Percentiles rank a stretch among this genome's conserved stretches.
Evolutionary conservation across 2,888 invertebrate species (phyloP).

Genomic region (Drosophila nigricruria): DNA sequence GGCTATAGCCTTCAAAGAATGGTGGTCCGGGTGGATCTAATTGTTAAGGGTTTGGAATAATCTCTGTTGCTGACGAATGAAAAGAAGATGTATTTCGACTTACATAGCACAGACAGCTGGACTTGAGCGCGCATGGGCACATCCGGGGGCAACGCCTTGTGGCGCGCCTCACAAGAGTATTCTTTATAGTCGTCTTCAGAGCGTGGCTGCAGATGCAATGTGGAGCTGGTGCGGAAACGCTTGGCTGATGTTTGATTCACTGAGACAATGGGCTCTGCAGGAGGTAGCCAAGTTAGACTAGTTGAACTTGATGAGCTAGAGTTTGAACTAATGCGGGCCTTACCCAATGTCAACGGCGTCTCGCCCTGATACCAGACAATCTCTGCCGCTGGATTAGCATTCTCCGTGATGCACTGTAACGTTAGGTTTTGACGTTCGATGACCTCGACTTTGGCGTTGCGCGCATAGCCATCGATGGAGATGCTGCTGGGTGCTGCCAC

Average conservation of each 20-base stretch:
- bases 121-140: conserved; percentile 84
- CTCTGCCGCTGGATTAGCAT: conserved; percentile 84
- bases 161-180: conserved; percentile 83
- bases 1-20: conserved; percentile 83
- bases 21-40: conserved; percentile 83
- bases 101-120: conserved; percentile 83
- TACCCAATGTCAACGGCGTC: conserved; percentile 71
- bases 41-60: neutral
- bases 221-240: conserved; percentile 81
- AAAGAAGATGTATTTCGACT: conserved; percentile 51
- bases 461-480: conserved; percentile 82
- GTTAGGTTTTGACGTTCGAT: conserved; percentile 83
- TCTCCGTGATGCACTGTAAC: conserved; percentile 82
- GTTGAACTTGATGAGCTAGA: neutral
- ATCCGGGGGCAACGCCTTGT: conserved; percentile 83
- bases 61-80: too few relatives aligned
- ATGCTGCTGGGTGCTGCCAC: conserved; percentile 83
- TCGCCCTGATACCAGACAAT: conserved; percentile 83
- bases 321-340: conserved; percentile 9
- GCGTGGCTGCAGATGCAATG: conserved; percentile 75
- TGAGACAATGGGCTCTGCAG: conserved; percentile 72
- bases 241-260: conserved; percentile 79
- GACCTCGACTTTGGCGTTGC: conserved; percentile 83
- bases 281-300: conserved; percentile 10
- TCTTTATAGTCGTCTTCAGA: conserved; percentile 84